Conservation (phyloP, 2,113 vertebrate genomes). For the Pteropus alecto region DNA sequence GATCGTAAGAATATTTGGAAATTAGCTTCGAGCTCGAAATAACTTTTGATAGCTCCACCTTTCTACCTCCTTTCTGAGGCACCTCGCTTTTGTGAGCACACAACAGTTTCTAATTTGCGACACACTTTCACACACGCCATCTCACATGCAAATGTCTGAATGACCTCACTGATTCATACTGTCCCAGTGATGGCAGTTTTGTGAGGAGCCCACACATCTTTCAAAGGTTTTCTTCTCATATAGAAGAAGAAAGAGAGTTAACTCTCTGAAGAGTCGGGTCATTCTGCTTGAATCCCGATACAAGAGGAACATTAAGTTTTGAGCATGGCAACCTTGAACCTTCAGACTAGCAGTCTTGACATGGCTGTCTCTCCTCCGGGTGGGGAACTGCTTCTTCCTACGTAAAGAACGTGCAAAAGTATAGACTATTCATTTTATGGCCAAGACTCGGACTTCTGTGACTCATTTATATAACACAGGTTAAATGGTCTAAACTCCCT, state of each 20-base stretch:
- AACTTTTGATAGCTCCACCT: background rate
- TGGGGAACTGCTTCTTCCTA: background rate
- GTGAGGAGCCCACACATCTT: background rate
- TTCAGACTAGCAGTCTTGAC: background rate
- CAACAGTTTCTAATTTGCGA: background rate
- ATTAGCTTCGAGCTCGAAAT: background rate
- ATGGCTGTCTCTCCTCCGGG: background rate
- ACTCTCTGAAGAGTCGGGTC: background rate
- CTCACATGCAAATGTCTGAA: background rate
- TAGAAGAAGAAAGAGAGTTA: background rate
- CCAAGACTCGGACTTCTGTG: background rate
- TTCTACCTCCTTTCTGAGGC: background rate
- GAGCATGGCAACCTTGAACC: background rate
- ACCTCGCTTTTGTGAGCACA: background rate
- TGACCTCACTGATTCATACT: background rate
- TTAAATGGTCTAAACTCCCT: background rate
- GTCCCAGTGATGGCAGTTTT: accelerated
- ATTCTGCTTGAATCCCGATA: background rate
- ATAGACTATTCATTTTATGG: background rate
- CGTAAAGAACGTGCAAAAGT: accelerated
- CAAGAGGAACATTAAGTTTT: background rate
- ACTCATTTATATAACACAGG: background rate
- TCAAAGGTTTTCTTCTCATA: background rate
- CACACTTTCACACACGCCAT: background rate
- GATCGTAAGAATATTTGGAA: background rate